phyloP scores from a whole-genome alignment of 2,888 invertebrate species.

The Netelia melanura region DNA sequence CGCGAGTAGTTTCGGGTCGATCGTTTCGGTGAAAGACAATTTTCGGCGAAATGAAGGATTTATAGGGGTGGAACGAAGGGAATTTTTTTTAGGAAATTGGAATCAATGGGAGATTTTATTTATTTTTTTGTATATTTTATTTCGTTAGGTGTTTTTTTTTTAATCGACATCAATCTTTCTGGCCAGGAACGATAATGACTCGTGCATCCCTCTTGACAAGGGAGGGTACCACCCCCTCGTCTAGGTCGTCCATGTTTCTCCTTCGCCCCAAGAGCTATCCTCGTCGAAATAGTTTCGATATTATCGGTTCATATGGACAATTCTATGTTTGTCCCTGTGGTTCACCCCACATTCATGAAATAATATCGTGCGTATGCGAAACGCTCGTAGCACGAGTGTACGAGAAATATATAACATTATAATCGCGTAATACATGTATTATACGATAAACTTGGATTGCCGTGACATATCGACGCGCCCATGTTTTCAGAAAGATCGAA shows the following conservation, averaged over 20 bases:
- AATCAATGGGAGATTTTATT: neutral
- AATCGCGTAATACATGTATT: constrained; percentile 6
- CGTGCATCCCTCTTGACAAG: constrained; percentile 3
- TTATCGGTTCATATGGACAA: constrained; percentile 1
- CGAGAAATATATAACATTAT: constrained; percentile 3
- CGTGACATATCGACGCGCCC: neutral
- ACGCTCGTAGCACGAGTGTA: neutral
- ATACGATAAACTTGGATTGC: constrained; percentile 3
- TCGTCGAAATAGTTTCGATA: neutral
- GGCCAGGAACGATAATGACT: neutral
- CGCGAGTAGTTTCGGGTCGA: constrained; percentile 3
- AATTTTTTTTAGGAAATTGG: neutral
- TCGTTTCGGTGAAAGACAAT: neutral
- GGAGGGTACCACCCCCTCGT: neutral
- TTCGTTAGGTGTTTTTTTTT: neutral
- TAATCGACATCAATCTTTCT: neutral
- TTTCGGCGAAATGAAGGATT: neutral
- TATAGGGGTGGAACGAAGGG: neutral
- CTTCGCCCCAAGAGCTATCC: neutral
- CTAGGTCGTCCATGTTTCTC: neutral
- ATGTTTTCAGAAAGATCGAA: constrained; percentile 1
- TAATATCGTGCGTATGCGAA: neutral
- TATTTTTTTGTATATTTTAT: too few species aligned
- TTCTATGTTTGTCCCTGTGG: neutral
- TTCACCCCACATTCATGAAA: neutral